phyloP scores from a whole-genome alignment of 2,797 vertebrate genomes.

The Emys orbicularis region DNA sequence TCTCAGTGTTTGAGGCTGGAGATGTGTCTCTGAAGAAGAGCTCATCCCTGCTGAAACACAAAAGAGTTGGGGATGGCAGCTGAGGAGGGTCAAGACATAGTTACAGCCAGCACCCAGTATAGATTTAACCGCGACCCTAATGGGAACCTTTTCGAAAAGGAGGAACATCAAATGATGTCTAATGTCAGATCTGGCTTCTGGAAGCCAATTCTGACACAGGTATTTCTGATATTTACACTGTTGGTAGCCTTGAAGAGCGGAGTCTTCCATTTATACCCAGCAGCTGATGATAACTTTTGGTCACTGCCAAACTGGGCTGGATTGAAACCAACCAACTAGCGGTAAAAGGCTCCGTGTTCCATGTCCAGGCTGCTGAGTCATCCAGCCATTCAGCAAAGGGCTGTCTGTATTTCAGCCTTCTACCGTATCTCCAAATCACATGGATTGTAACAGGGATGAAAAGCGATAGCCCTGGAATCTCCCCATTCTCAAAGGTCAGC shows the following conservation, averaged over 20 bases:
- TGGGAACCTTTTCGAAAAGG: not conserved
- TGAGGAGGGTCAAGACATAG: not conserved
- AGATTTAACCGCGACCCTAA: not conserved
- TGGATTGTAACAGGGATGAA: accelerated
- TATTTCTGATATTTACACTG: not conserved
- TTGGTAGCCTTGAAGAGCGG: not conserved
- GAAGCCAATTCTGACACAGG: not conserved
- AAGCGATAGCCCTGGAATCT: not conserved
- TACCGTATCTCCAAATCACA: accelerated
- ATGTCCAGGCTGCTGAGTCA: not conserved
- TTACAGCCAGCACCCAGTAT: not conserved
- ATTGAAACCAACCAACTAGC: not conserved
- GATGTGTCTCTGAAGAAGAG: not conserved
- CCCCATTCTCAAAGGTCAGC: not conserved
- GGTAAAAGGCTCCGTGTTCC: not conserved
- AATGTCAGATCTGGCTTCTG: not conserved
- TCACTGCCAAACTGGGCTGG: not conserved
- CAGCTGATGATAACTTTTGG: not conserved
- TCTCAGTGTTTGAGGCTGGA: not conserved
- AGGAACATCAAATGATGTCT: not conserved
- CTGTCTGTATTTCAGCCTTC: not conserved
- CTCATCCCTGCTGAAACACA: not conserved
- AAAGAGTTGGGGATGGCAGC: not conserved
- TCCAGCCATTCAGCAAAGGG: accelerated
- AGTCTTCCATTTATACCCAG: not conserved